These are phyloP conservation scores for Diorhabda elongata DNA, from an alignment of 1,140 invertebrate genomes.

Conservation along the genomic window DNA sequence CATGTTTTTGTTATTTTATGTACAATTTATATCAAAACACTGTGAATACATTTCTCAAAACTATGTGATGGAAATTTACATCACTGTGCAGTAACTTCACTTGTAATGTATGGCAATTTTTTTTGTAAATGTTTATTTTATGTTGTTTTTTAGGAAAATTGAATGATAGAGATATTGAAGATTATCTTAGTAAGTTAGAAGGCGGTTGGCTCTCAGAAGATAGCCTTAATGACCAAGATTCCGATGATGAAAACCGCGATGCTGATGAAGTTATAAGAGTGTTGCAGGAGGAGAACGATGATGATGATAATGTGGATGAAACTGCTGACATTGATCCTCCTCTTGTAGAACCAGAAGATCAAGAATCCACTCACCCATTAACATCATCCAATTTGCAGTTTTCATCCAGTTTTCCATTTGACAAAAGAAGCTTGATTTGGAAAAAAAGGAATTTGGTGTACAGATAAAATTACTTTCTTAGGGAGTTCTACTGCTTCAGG, in stretches of 20 bases:
- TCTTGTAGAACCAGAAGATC: constrained; percentile 14
- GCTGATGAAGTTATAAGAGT: constrained; percentile 8
- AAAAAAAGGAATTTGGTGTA: no score
- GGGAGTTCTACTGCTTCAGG: no score
- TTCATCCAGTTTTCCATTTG: constrained; percentile 13
- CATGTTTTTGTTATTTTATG: no score
- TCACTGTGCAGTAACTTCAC: neutral
- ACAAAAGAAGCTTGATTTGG: neutral
- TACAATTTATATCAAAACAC: no score
- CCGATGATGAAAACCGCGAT: constrained; percentile 15
- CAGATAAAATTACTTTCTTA: no score
- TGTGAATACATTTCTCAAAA: no score
- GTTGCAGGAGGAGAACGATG: neutral
- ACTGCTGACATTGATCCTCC: neutral
- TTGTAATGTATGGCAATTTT: constrained; percentile 10
- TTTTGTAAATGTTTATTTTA: neutral
- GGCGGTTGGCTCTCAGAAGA: constrained; percentile 15
- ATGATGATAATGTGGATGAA: neutral
- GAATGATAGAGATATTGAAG: constrained; percentile 14
- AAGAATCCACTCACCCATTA: constrained; percentile 11
- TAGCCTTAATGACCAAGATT: constrained; percentile 12
- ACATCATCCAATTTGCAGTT: constrained; percentile 13
- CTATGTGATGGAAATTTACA: no score
- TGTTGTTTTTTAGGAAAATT: constrained; percentile 3
- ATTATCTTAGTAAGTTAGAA: constrained; percentile 12